Base-by-base conservation (phyloP, 2,113 vertebrate genomes). In the Sisor rabdophorus region DNA sequence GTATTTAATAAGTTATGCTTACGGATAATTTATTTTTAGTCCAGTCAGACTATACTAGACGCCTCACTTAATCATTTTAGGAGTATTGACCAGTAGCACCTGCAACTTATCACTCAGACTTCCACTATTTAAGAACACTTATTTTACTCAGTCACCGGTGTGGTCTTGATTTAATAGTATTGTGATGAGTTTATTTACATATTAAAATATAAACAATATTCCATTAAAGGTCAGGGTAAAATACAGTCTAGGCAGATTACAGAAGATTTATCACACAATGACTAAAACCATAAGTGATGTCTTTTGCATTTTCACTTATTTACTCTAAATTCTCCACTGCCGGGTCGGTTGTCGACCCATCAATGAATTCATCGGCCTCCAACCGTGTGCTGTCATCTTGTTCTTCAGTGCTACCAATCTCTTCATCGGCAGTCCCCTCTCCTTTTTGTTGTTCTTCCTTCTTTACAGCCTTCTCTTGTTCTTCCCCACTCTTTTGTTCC, bases 391-490 rank as follows among this genome's bases (percentile, higher is more conserved):
- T 55, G 16, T 16, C 76, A 44, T 44, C 40, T 50, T 73, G 74
- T 80, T 44, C 63, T 71, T 69, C 24, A 17, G 52, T 32, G 32
- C 47, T 22, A 4, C 30, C 44, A 17, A n/a, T 48, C 11, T 73
- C 55, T 40, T 78, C 68, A 24, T 56, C 30, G 36, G 70, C 79
- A 22, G 78, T 65, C 28, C 68, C 77, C 40, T 84, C 79, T 61
- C 54, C 65, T 15, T 50, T 76, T 3, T 12, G 74, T 52, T 36
- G 63, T 54, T 20, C 79, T 13, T 76, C 79, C 20, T 54, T 50
- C 64, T 85, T 81, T 48, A 63, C 65, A 56, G 22, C 17, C 28
- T 82, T 84, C 36, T 75, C 84, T 53, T 32, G 83, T 76, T 76
- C 84, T 74, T 61, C 79, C 47, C 81, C 78, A 13, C 16, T 81